Evolutionary conservation across 2,888 invertebrate genomes (phyloP).

Genomic region (Steinernema hermaphroditum): DNA sequence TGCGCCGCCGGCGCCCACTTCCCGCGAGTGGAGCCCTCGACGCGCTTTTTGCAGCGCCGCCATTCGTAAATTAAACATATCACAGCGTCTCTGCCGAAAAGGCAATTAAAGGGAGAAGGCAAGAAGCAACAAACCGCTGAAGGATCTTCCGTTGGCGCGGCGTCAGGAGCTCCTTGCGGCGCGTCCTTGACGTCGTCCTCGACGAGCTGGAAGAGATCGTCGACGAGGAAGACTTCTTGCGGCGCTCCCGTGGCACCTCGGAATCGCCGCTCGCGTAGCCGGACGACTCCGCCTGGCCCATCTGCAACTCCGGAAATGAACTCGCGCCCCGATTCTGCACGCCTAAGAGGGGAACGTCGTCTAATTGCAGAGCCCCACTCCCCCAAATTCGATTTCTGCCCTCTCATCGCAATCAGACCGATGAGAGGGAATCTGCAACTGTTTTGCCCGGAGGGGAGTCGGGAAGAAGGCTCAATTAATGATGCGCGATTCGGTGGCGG

Average conservation of each 20-base stretch:
- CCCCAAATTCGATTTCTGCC: constrained; percentile 15
- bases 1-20: neutral
- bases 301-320: neutral
- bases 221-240: constrained; percentile 12
- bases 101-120: too few species aligned
- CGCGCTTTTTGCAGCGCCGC: neutral
- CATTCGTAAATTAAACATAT: constrained; percentile 16
- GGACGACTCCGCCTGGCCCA: constrained; percentile 23
- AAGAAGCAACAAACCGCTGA: neutral
- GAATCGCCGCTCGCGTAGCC: constrained; percentile 22
- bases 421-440: too few species aligned
- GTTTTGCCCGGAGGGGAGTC: too few species aligned
- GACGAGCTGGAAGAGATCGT: neutral
- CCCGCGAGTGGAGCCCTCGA: neutral
- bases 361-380: constrained; percentile 28
- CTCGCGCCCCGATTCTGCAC: constrained; percentile 15
- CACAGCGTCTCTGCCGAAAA: neutral
- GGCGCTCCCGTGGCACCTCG: neutral
- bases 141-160: constrained; percentile 14
- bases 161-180: constrained; percentile 13
- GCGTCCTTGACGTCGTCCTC: neutral
- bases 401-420: constrained; percentile 14
- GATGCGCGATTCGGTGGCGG: constrained; percentile 20
- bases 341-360: constrained; percentile 7
- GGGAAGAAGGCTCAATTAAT: constrained; percentile 9